A percentile compares a stretch with the other conserved stretches of the same genome.
phyloP scores from a whole-genome alignment of 2,797 vertebrate genomes.

The Eremophila alpestris region DNA sequence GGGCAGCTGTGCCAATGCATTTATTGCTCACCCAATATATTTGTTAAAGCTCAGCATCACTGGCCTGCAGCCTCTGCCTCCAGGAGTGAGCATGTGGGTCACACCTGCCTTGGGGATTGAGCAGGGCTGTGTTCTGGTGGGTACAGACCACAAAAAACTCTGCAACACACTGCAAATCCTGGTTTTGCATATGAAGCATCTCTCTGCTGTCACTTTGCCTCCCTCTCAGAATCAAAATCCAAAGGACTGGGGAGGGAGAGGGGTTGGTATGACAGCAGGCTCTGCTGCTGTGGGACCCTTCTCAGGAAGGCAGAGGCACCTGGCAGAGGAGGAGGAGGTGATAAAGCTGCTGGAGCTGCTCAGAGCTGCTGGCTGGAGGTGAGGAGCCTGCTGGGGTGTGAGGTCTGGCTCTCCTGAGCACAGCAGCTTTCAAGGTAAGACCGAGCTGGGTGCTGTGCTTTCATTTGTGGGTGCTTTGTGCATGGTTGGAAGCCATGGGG shows the following conservation, averaged over 20 bases:
- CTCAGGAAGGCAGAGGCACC: background rate
- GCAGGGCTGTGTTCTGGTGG: background rate
- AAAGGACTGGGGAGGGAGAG: background rate
- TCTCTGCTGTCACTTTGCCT: background rate
- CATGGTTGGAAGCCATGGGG: fast-evolving
- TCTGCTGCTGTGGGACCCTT: constrained; percentile 1
- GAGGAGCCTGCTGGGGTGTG: background rate
- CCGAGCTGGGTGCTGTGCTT: fast-evolving
- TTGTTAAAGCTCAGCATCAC: background rate
- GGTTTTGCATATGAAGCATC: background rate
- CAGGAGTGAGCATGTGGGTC: fast-evolving
- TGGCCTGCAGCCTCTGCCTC: background rate
- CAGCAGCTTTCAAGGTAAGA: background rate
- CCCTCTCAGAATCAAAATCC: background rate
- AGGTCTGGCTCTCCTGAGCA: background rate
- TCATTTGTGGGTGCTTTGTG: background rate
- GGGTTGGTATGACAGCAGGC: background rate
- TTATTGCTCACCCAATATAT: background rate
- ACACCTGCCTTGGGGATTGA: background rate
- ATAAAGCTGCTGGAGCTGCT: constrained; percentile 41
- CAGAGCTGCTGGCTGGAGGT: background rate
- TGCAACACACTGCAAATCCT: background rate
- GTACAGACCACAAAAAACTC: background rate
- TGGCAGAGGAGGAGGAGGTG: constrained; percentile 18
- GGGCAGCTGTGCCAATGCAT: background rate